Evolutionary conservation across 2,113 vertebrate species (phyloP).

Genomic region (Bothrops jararaca): DNA sequence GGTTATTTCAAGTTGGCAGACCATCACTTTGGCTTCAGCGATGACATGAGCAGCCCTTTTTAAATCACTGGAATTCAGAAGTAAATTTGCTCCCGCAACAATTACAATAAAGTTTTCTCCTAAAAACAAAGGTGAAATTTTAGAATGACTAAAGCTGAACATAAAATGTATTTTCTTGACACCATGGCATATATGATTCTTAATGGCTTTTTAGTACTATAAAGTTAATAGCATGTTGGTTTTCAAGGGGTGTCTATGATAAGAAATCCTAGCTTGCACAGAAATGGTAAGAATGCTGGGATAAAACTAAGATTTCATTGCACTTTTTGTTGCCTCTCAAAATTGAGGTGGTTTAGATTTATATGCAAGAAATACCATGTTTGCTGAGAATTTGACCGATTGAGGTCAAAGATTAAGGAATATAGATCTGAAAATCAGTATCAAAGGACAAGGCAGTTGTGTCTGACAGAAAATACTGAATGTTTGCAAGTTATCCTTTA

Average conservation of each 20-base stretch:
- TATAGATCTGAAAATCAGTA: neutral
- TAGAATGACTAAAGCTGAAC: neutral
- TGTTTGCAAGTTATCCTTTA: neutral
- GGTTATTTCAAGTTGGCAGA: slow-evolving; percentile 92
- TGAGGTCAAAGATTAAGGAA: too few species aligned
- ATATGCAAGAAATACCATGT: neutral
- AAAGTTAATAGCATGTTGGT: neutral
- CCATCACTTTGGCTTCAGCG: slow-evolving; percentile 79
- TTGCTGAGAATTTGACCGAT: neutral
- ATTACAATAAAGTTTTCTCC: slow-evolving; percentile 95
- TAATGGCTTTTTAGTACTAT: neutral
- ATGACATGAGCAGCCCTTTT: slow-evolving; percentile 74
- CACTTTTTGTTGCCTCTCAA: neutral
- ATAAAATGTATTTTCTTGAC: neutral
- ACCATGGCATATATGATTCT: neutral
- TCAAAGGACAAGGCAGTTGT: neutral
- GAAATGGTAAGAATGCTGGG: neutral
- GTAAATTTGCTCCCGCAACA: slow-evolving; percentile 91
- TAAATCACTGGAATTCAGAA: slow-evolving; percentile 83
- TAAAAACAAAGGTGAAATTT: slow-evolving; percentile 53
- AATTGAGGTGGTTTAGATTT: neutral
- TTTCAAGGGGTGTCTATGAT: neutral
- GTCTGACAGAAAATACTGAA: neutral
- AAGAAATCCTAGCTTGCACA: neutral
- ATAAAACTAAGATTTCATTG: neutral